Percentiles rank a stretch among this genome's conserved stretches.
phyloP scores from a whole-genome alignment of 1,140 invertebrate genomes.

The Bombus pascuorum region DNA sequence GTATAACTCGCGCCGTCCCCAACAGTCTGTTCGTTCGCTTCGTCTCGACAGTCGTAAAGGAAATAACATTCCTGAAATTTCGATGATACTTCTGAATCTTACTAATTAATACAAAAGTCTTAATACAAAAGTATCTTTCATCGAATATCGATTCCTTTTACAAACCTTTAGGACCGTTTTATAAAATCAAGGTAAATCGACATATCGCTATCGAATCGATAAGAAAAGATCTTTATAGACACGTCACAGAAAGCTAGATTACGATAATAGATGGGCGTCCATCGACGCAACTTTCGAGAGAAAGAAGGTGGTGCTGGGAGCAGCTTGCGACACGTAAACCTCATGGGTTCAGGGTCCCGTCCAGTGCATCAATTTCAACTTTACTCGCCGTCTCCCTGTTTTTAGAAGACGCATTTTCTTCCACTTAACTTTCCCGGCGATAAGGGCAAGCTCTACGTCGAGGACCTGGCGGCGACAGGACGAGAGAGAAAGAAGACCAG shows the following conservation, averaged over 20 bases:
- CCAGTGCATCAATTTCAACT: constrained; percentile 79
- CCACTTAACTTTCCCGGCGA: constrained; percentile 79
- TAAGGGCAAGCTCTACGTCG: constrained; percentile 68
- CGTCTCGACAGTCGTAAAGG: neutral
- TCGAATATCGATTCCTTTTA: too few relatives aligned
- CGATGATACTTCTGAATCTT: neutral
- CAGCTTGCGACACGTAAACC: constrained; percentile 56
- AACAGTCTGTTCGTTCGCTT: constrained; percentile 25
- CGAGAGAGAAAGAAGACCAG: constrained; percentile 31
- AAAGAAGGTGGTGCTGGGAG: constrained; percentile 28
- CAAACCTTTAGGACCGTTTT: neutral
- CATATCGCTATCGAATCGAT: neutral
- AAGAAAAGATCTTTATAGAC: neutral
- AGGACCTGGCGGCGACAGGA: constrained; percentile 34
- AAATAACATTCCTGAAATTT: neutral
- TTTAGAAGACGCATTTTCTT: constrained; percentile 78
- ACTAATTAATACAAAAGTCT: neutral
- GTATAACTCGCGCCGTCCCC: constrained; percentile 15
- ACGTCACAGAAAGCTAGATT: neutral
- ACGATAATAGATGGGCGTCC: constrained; percentile 53
- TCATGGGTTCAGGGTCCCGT: constrained; percentile 56
- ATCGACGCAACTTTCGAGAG: constrained; percentile 55
- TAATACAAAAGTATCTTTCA: neutral
- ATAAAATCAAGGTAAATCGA: neutral
- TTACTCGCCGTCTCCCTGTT: constrained; percentile 64